Base-by-base conservation (phyloP, 2,888 invertebrate species). In the Oxytorus armatus region DNA sequence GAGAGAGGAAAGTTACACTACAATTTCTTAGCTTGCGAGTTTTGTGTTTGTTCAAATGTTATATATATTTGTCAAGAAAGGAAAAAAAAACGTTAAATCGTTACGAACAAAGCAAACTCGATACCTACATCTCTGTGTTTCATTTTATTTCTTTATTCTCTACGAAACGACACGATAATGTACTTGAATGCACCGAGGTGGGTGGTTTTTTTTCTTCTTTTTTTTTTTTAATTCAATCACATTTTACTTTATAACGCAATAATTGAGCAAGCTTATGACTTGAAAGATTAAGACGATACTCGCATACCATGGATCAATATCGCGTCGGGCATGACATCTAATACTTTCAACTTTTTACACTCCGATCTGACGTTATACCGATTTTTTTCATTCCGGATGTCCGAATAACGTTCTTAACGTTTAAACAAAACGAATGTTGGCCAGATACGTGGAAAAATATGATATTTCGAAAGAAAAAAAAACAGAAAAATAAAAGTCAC, bases 1-100 rank as follows among this genome's bases (percentile, higher is more conserved):
- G 92, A 92, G 92, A 91, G 89, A 90, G 89, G 90, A 92, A 92
- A 92, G 92, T 91, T 91, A 89, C 90, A 90, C 87, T 91, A 89
- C 90, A 89, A 87, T 89, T 91, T 91, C 90, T 90, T 90, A 90
- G 90, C 89, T 88, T 90, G 90, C 89, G 86, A 86, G 83, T 89
- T 88, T 86, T 88, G 80, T 87, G 86, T 51, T 80, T 77, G 80
- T 80, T 77, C 77, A 74, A 69, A 73, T 47, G 14, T 7, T 55
- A n/a, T n/a, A n/a, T 53, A 55, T 47, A 79, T 76, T 49, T 49
- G 66, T 61, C 42, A 69, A 33, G 59, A 66, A 29, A 55, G 63
- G 42, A 61, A n/a, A 42, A 23, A 16, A 0, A 16, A 55, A 47
- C 36, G 7, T n/a, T 42, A 5, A 53, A 11, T 21, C 51, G 53